Evolutionary conservation across 2,113 vertebrate species (phyloP), one percentile per base, ranked within the genome.

Genomic region (Eulacestoma nigropectus): DNA sequence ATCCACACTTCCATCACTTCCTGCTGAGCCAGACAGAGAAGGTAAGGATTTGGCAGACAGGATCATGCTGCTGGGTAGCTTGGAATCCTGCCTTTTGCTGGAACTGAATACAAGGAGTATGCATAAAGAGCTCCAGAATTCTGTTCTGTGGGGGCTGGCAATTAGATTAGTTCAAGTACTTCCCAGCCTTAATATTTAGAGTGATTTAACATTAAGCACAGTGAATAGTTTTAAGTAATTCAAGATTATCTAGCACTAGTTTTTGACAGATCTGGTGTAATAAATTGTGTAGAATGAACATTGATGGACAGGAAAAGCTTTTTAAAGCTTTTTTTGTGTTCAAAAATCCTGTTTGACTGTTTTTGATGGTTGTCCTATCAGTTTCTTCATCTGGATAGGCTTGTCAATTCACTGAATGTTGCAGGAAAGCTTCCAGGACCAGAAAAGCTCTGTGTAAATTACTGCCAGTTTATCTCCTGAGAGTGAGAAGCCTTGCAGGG

Each of bases 11-110:
- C 70, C 99, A 99, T 97, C 99, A 99, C 97, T 99, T 99, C 96
- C 98, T 99, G 91, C 98, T 99, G 95, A 99, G 99, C 98, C 99
- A 99, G 97, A 99, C 99, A 69, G 99, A 99, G 97, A 99, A 99
- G 99, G 99, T 99, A 98, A 98, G 98, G 41, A 84, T 92, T 95
- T 87, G 64, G 33, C 83, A 93, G 70, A 18, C 41, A 33, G 74
- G 16, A 29, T 93, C 33, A 20, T 87, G 69, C 39, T 74, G 39
- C 63, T 86, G 52, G 5, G 76, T 67, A 35, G 30, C 30, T 82
- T 94, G 89, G 44, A 80, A 52, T 67, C 41, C 42, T 87, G 84
- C 67, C 68, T 18, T 80, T 77, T 87, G 30, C 75, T 83, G 64
- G 46, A 52, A 23, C 41, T 76, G 23, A 67, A 25, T 68, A 33